phyloP scores from a whole-genome alignment of 2,888 invertebrate species.

The Drosophila infuscata region DNA sequence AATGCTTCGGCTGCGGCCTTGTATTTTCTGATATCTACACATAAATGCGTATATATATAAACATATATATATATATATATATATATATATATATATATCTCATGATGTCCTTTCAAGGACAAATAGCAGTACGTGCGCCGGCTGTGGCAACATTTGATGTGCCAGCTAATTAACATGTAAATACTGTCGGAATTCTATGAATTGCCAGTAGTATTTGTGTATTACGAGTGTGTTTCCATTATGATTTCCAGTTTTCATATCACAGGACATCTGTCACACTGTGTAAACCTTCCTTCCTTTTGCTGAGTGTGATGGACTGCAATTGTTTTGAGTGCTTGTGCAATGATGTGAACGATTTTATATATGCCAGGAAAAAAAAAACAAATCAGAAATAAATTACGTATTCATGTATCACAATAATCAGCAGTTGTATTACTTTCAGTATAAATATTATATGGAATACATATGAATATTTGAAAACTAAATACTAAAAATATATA shows the following conservation, averaged over 20 bases:
- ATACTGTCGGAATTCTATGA: conserved; percentile 62
- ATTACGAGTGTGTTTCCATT: conserved; percentile 21
- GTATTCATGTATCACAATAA: neutral
- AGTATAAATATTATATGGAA: neutral
- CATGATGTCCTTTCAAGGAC: conserved; percentile 65
- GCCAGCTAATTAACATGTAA: conserved; percentile 73
- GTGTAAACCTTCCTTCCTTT: conserved; percentile 19
- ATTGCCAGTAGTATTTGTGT: conserved; percentile 30
- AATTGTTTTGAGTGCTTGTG: conserved; percentile 47
- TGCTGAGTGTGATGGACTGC: conserved; percentile 38
- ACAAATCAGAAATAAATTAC: neutral
- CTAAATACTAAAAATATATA: neutral
- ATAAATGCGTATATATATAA: neutral
- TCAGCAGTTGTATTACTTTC: neutral
- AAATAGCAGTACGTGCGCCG: conserved; percentile 28
- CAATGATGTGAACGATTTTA: conserved; percentile 29
- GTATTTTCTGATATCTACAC: conserved; percentile 36
- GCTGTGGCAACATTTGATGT: conserved; percentile 50
- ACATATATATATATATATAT: neutral
- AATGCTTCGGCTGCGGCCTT: conserved; percentile 46
- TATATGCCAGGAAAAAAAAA: conserved; percentile 10
- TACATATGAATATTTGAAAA: neutral
- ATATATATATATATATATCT: conserved; percentile 6
- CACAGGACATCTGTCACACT: conserved; percentile 54
- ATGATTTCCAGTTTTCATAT: conserved; percentile 33